Percentiles rank a stretch among this genome's conserved stretches.
phyloP scores from a whole-genome alignment of 2,113 vertebrate genomes.

The Otocyon megalotis region DNA sequence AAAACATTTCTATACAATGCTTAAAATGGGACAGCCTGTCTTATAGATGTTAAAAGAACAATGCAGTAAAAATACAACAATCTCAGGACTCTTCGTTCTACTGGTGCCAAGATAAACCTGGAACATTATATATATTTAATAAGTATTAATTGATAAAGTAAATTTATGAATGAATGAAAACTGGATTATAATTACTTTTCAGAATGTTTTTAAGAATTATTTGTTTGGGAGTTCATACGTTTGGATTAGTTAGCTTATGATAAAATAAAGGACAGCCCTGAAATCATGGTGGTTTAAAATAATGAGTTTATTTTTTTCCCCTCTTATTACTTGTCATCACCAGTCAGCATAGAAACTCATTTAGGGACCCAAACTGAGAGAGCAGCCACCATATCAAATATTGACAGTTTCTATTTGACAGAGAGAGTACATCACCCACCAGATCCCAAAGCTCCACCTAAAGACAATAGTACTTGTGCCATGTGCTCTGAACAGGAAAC shows the following conservation, averaged over 20 bases:
- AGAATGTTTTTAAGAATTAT: not conserved
- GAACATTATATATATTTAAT: not conserved
- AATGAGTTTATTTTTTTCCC: not conserved
- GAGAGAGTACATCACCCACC: not conserved
- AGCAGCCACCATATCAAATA: not conserved
- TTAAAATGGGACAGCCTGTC: not conserved
- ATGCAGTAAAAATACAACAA: not conserved
- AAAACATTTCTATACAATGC: not conserved
- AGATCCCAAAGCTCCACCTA: not conserved
- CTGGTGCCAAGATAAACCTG: not conserved
- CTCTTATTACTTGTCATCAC: not conserved
- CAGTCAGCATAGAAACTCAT: not conserved
- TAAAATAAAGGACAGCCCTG: not conserved
- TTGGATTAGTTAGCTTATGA: not conserved
- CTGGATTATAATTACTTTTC: not conserved
- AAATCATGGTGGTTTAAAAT: not conserved
- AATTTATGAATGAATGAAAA: not conserved
- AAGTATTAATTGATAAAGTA: not conserved
- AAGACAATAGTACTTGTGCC: not conserved
- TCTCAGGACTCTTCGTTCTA: not conserved
- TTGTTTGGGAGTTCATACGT: not conserved
- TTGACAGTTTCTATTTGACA: not conserved
- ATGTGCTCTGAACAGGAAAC: not conserved
- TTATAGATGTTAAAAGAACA: not conserved
- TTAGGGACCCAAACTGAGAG: not conserved